phyloP scores from a whole-genome alignment of 2,113 vertebrate genomes.

The Hoplias malabaricus region DNA sequence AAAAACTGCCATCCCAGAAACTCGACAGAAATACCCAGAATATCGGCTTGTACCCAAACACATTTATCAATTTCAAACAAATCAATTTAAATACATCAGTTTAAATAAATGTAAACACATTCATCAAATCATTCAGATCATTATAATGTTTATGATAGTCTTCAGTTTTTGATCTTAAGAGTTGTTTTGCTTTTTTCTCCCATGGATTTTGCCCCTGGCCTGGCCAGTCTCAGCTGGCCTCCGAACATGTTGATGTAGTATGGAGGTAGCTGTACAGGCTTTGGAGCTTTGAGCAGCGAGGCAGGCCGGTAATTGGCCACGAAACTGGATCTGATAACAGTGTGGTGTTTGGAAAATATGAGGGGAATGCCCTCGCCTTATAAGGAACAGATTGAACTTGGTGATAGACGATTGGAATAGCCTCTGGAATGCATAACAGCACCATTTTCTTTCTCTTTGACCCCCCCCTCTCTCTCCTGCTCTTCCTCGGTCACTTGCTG shows the following conservation, averaged over 20 bases:
- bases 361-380: conserved; percentile 69
- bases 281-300: conserved; percentile 35
- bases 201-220: neutral
- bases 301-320: conserved; percentile 58
- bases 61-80: too few relatives aligned
- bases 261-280: conserved; percentile 2
- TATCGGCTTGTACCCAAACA: neutral
- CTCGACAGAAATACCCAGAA: neutral
- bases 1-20: neutral
- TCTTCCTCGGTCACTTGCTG: conserved; percentile 5
- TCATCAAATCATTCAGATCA: neutral
- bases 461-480: neutral
- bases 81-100: too few relatives aligned
- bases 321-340: conserved; percentile 71
- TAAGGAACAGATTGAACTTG: conserved; percentile 66
- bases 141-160: neutral
- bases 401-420: conserved; percentile 70
- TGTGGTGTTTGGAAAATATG: conserved; percentile 67
- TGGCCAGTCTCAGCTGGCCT: conserved; percentile 10
- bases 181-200: neutral
- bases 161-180: neutral
- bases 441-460: conserved; percentile 25
- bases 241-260: neutral
- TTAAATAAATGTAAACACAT: too few relatives aligned
- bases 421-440: conserved; percentile 67